A percentile compares a stretch with the other conserved stretches of the same genome.
phyloP scores from a whole-genome alignment of 1,140 invertebrate species.

The Drosophila pruinosa region DNA sequence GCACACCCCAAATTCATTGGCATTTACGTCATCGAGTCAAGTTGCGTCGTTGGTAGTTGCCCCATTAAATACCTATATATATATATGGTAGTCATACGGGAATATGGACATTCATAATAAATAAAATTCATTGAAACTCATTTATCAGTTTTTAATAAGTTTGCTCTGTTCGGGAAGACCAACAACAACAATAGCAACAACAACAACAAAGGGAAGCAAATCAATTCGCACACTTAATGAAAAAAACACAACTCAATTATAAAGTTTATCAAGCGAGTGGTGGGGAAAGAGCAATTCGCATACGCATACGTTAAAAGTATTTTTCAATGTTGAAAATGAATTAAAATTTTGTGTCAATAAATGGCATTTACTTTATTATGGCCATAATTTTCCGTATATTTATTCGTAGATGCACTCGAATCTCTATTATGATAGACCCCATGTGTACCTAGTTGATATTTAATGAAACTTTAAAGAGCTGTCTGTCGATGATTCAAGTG shows the following conservation, averaged over 20 bases:
- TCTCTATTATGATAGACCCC: background rate
- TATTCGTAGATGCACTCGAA: slow-evolving; percentile 1
- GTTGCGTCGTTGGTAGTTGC: background rate
- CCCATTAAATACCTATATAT: slow-evolving; percentile 9
- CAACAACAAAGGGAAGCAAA: slow-evolving; percentile 45
- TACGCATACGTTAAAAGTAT: slow-evolving; percentile 53
- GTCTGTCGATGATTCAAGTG: background rate
- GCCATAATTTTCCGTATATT: slow-evolving; percentile 45
- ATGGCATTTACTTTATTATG: slow-evolving; percentile 64
- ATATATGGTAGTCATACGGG: background rate
- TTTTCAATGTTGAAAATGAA: slow-evolving; percentile 69
- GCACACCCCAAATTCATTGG: slow-evolving; percentile 8
- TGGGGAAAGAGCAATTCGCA: slow-evolving; percentile 12
- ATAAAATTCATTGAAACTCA: slow-evolving; percentile 54
- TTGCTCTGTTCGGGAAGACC: slow-evolving; percentile 47
- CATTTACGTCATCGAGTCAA: slow-evolving; percentile 14
- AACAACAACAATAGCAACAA: slow-evolving; percentile 37
- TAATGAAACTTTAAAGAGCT: slow-evolving; percentile 44
- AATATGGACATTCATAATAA: slow-evolving; percentile 21
- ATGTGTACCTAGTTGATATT: slow-evolving; percentile 45
- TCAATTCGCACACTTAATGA: slow-evolving; percentile 78
- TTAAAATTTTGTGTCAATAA: slow-evolving; percentile 73
- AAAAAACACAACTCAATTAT: slow-evolving; percentile 79
- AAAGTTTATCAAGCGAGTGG: slow-evolving; percentile 60
- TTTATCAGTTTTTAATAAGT: slow-evolving; percentile 80